Evolutionary conservation across 2,888 invertebrate genomes (phyloP), one percentile per base, ranked within the genome.

Genomic region (Branchellion lobata): DNA sequence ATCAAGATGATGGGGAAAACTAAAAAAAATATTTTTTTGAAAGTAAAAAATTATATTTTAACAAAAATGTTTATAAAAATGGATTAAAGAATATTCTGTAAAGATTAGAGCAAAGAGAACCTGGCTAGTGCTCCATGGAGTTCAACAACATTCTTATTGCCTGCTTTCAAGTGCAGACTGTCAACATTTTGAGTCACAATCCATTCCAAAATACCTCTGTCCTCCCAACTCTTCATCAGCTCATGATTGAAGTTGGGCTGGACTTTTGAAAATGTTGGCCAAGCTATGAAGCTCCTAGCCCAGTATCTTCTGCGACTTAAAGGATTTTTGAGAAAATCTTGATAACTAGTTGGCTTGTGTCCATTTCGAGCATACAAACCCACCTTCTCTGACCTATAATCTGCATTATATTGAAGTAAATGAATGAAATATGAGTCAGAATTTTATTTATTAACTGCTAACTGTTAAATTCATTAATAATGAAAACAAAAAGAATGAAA

Each of bases 151-250:
- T 92, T 91, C 80, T 89, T 88, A 79, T 93, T 93, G 0, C 95
- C 95, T 14, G 96, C 96, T 88, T 96, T 97, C 36, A 90, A 90
- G 88, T 99, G 98, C 21, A 99, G 89, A 78, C 92, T 91, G 86
- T 99, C 98, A 0, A 99, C 97, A 90, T 99, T 99, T 88, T 99
- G 98, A 0, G 98, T 99, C 21, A 99, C 92, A 71, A 96, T 89
- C 84, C 91, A 90, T 76, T 89, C 89, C 1, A 94, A 88, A 86
- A 36, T 79, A 8, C 84, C 84, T 85, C 89, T 89, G 84, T 90
- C 88, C 88, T 96, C 94, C 86, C 96, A 91, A 40, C 91, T 88
- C 68, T 91, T 91, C 40, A 98, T 86, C 14, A 91, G 89, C 79
- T 89, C 86, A 88, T 99, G 98, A 3, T 91, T 91, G 0, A 86